Percentiles rank a stretch among this genome's conserved stretches.
phyloP scores from a whole-genome alignment of 2,113 vertebrate species.

The Octodon degus region DNA sequence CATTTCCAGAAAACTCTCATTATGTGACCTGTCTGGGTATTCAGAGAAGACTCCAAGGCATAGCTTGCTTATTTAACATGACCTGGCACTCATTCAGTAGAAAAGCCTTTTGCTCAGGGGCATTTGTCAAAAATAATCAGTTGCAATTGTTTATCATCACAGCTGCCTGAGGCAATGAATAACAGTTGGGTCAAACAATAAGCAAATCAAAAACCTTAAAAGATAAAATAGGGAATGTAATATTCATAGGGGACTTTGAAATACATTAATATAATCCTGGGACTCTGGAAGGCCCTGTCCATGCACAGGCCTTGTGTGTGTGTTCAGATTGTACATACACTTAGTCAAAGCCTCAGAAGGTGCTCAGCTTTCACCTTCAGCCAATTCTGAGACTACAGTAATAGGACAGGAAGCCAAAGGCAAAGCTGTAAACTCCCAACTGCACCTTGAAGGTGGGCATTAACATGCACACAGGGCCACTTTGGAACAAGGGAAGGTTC shows the following conservation, averaged over 20 bases:
- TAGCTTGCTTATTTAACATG: slow-evolving; percentile 49
- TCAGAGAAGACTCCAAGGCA: background rate
- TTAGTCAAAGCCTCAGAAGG: background rate
- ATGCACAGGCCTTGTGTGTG: no score
- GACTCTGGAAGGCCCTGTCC: background rate
- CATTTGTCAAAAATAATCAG: slow-evolving; percentile 74
- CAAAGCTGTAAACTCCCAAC: background rate
- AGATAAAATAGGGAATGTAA: background rate
- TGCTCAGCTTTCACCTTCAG: background rate
- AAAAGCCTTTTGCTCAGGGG: slow-evolving; percentile 48
- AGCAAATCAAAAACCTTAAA: slow-evolving; percentile 50
- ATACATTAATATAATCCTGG: background rate
- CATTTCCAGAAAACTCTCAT: slow-evolving; percentile 23
- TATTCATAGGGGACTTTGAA: background rate
- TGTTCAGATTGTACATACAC: background rate
- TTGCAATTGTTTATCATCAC: slow-evolving; percentile 51
- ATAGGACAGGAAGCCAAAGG: background rate
- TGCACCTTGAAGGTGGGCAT: background rate
- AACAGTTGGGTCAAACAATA: slow-evolving; percentile 58
- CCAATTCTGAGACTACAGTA: background rate
- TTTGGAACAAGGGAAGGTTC: background rate
- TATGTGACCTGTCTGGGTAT: background rate
- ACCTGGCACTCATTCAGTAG: slow-evolving; percentile 48
- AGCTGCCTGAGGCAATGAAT: slow-evolving; percentile 18
- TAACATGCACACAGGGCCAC: background rate